These are phyloP conservation scores for Acanthopleura granulata DNA, from an alignment of 2,888 invertebrate species.

Conservation along the genomic window DNA sequence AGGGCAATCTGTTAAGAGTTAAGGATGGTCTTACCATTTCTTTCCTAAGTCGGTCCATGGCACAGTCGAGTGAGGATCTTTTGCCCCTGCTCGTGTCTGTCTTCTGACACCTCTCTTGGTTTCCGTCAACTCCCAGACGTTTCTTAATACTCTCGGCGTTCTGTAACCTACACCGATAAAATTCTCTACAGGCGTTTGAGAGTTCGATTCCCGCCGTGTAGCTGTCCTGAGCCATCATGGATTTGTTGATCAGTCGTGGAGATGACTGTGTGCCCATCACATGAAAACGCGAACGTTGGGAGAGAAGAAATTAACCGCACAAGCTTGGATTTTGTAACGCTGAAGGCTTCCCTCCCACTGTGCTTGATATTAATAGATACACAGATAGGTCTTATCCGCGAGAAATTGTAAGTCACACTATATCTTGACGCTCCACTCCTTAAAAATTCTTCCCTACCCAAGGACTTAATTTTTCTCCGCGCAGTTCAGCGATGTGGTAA, in stretches of 20 bases:
- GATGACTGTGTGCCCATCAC: not conserved
- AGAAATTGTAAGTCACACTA: no score
- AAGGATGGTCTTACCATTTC: slow-evolving; percentile 47
- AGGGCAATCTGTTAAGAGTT: no score
- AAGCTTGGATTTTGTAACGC: no score
- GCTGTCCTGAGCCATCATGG: slow-evolving; percentile 30
- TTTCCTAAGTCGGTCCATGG: slow-evolving; percentile 46
- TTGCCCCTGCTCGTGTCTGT: slow-evolving; percentile 22
- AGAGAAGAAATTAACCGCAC: no score
- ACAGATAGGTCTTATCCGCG: no score
- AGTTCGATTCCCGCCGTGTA: slow-evolving; percentile 57
- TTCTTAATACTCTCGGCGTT: slow-evolving; percentile 45
- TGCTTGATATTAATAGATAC: no score
- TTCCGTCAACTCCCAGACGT: slow-evolving; percentile 4
- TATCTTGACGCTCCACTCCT: no score
- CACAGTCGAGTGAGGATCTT: slow-evolving; percentile 43
- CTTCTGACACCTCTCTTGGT: slow-evolving; percentile 25
- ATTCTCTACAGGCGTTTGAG: slow-evolving; percentile 55
- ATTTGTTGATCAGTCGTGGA: not conserved
- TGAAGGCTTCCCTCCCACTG: no score
- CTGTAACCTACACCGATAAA: slow-evolving; percentile 50
- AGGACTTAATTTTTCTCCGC: no score
- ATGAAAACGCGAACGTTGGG: not conserved
- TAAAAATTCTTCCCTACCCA: no score
- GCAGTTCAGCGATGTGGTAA: no score